Evolutionary conservation across 1,140 invertebrate species (phyloP).

Genomic region (Sitophilus oryzae): DNA sequence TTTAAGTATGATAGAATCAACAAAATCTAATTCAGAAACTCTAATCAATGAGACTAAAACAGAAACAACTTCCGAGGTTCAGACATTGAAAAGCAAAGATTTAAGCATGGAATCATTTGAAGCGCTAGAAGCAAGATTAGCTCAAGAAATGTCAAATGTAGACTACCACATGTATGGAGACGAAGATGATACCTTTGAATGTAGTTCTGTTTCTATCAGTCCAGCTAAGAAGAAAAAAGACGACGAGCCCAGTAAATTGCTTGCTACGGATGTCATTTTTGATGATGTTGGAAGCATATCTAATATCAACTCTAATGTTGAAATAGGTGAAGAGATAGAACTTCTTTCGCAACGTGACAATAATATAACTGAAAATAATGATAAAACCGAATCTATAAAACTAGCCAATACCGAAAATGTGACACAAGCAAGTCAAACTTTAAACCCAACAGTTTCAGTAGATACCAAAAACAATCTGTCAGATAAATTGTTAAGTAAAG

Average conservation of each 20-base stretch:
- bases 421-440: too few relatives aligned
- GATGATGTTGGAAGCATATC: neutral
- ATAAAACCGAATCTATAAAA: too few relatives aligned
- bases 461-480: too few relatives aligned
- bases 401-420: too few relatives aligned
- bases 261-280: neutral
- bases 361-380: too few relatives aligned
- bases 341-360: too few relatives aligned
- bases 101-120: constrained; percentile 39
- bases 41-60: too few relatives aligned
- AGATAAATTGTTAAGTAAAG: too few relatives aligned
- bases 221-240: constrained; percentile 13
- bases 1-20: too few relatives aligned
- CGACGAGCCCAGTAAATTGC: constrained; percentile 2
- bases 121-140: constrained; percentile 38
- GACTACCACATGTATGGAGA: constrained; percentile 31
- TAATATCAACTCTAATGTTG: neutral
- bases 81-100: constrained; percentile 28
- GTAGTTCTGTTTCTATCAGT: constrained; percentile 4
- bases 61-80: too few relatives aligned
- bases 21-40: too few relatives aligned
- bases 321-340: neutral
- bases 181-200: constrained; percentile 23
- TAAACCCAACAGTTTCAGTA: too few relatives aligned
- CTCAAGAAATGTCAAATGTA: constrained; percentile 30